Evolutionary conservation across 2,888 invertebrate species (phyloP).

Genomic region (Hypomecis punctinalis): DNA sequence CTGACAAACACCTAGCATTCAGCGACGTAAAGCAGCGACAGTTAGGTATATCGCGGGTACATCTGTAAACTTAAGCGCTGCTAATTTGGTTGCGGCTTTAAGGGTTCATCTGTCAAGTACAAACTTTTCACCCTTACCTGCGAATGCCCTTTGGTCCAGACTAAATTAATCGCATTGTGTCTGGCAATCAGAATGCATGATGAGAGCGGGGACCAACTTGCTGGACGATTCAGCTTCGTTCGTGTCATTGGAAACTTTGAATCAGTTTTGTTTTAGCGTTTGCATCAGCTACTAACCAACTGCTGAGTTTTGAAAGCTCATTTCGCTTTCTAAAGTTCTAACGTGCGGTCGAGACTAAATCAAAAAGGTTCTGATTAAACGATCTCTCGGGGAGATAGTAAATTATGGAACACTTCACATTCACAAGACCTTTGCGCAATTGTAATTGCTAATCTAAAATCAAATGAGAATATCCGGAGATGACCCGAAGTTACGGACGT

Average conservation of each 20-base stretch:
- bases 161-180: constrained; percentile 13
- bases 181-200: constrained; percentile 15
- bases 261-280: constrained; percentile 14
- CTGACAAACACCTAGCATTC: too few relatives aligned
- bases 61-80: background rate
- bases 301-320: background rate
- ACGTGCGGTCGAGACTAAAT: background rate
- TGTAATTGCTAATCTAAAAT: background rate
- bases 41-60: too few relatives aligned
- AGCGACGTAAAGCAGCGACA: too few relatives aligned
- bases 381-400: too few relatives aligned
- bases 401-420: background rate
- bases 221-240: constrained; percentile 8
- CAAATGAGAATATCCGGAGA: too few relatives aligned
- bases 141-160: constrained; percentile 10
- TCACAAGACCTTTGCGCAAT: background rate
- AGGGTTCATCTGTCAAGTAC: constrained; percentile 1
- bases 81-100: constrained; percentile 4
- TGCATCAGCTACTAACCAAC: background rate
- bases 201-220: constrained; percentile 12
- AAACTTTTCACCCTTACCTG: constrained; percentile 14
- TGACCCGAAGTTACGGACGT: too few relatives aligned
- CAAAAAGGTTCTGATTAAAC: background rate
- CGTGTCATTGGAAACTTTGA: constrained; percentile 3
- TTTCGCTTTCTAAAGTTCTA: background rate